These are phyloP conservation scores for Druon quercuslanigerum DNA, from an alignment of 1,140 invertebrate species.

Conservation along the genomic window DNA sequence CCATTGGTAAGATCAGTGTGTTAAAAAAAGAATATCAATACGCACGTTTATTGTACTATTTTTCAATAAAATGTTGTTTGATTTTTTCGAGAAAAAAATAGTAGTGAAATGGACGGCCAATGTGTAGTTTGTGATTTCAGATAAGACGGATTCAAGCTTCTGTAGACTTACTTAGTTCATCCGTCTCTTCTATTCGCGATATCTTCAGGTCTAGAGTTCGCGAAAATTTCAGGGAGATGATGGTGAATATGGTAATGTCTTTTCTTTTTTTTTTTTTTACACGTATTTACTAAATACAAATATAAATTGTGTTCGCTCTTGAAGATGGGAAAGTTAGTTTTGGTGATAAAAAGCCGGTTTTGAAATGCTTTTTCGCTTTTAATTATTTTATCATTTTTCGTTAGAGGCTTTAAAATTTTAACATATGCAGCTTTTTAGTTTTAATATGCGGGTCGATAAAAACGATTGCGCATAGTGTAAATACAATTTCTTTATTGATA, in stretches of 20 bases:
- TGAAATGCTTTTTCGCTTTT: too few relatives aligned
- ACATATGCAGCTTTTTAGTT: too few relatives aligned
- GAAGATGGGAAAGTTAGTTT: too few relatives aligned
- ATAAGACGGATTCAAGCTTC: neutral
- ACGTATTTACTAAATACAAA: too few relatives aligned
- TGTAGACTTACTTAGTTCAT: neutral
- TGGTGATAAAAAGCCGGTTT: too few relatives aligned
- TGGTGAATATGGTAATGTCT: slow-evolving; percentile 3
- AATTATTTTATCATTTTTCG: too few relatives aligned
- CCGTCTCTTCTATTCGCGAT: neutral
- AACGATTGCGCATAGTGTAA: too few relatives aligned
- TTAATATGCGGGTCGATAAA: too few relatives aligned
- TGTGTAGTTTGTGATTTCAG: slow-evolving; percentile 17
- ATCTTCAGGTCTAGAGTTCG: neutral
- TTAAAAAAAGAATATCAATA: neutral
- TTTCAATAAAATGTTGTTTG: neutral
- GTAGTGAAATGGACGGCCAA: neutral
- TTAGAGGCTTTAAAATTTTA: too few relatives aligned
- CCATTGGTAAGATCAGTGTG: neutral
- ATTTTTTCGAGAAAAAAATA: neutral
- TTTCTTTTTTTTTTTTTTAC: neutral
- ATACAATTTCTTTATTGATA: too few relatives aligned
- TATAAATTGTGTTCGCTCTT: too few relatives aligned
- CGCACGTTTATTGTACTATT: too few relatives aligned
- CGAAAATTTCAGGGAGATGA: slow-evolving; percentile 8